A percentile compares a stretch with the other conserved stretches of the same genome.
Conservation (phyloP, 2,888 invertebrate genomes). For the Agonopterix arenella region DNA sequence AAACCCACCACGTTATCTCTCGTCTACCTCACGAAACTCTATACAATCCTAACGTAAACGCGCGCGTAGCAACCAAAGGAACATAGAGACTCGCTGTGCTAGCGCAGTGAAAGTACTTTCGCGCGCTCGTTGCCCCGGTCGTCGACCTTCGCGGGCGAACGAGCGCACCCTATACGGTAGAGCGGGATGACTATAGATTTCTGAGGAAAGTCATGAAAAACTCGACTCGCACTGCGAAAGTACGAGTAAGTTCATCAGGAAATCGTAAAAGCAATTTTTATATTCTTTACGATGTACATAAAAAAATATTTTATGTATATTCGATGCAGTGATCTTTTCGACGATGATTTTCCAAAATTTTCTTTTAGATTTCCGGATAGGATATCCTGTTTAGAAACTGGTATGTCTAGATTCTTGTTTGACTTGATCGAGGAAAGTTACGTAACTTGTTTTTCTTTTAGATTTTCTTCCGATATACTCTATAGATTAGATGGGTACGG, state of each 20-base stretch:
- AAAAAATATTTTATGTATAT: too few species aligned
- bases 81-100: constrained; percentile 59
- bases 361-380: not conserved
- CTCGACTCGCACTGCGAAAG: constrained; percentile 42
- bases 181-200: constrained; percentile 48
- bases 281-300: constrained; percentile 17
- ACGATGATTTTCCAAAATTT: not conserved
- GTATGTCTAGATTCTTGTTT: not conserved
- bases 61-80: constrained; percentile 38
- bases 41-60: constrained; percentile 47
- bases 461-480: too few species aligned
- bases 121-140: constrained; percentile 73
- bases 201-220: constrained; percentile 65
- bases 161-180: constrained; percentile 30
- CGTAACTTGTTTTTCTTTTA: not conserved
- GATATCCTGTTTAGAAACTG: not conserved
- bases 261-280: constrained; percentile 59
- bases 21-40: constrained; percentile 32
- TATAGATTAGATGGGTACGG: too few species aligned
- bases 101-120: constrained; percentile 75
- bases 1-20: constrained; percentile 31
- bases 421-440: not conserved
- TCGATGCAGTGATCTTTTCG: too few species aligned
- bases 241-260: constrained; percentile 52
- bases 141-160: constrained; percentile 52